phyloP scores from a whole-genome alignment of 2,113 vertebrate species.

The Neolamprologus longior region DNA sequence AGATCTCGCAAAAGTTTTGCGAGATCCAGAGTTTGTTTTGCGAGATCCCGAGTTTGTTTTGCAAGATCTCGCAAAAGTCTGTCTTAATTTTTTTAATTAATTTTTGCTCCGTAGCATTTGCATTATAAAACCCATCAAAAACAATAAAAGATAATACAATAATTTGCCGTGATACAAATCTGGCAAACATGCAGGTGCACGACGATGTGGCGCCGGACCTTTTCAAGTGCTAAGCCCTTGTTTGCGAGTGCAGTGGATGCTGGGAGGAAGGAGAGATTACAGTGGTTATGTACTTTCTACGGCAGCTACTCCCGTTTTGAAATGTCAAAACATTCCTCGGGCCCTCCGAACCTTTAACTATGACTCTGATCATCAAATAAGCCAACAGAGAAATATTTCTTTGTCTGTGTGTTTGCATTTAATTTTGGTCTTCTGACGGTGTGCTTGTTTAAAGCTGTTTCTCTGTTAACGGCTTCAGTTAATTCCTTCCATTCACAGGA shows the following conservation, averaged over 20 bases:
- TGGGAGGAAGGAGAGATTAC: not conserved
- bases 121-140: not conserved
- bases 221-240: fast-evolving
- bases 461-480: not conserved
- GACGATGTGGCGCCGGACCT: fast-evolving
- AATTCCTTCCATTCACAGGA: not conserved
- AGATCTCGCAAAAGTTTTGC: too few relatives aligned
- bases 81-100: too few relatives aligned
- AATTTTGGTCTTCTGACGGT: not conserved
- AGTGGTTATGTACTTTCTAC: fast-evolving
- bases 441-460: not conserved
- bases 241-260: not conserved
- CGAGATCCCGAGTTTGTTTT: too few relatives aligned
- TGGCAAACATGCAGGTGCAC: fast-evolving
- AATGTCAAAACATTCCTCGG: not conserved
- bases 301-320: not conserved
- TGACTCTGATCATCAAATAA: not conserved
- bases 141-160: not conserved
- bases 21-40: too few relatives aligned
- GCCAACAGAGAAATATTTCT: not conserved
- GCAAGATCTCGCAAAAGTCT: fast-evolving
- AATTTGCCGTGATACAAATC: not conserved
- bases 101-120: not conserved
- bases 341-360: not conserved
- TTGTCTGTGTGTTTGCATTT: not conserved